Evolutionary conservation across 1,140 invertebrate genomes (phyloP), one percentile per base, ranked within the genome.

Genomic region (Zaprionus kolodkinae): DNA sequence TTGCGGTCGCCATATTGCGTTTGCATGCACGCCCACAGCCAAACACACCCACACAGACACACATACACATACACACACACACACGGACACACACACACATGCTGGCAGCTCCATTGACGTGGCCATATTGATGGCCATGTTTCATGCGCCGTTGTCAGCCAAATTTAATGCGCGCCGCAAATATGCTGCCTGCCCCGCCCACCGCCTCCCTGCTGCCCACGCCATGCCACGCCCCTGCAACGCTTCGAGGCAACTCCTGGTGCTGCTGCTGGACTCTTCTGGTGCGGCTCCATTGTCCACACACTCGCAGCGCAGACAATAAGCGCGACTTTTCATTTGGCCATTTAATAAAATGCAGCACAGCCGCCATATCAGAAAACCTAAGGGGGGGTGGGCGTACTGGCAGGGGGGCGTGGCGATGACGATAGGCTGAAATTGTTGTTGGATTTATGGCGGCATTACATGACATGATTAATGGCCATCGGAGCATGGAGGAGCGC

Each of bases 1-100:
- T 91, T 91, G 88, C 88, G 88, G 88, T 91, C 84, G 83, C 88
- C 88, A 91, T 91, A 91, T 91, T 91, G 84, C 88, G 88, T 91
- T 91, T 91, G 88, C 88, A 91, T 88, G 81, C 81, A 79, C 85
- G 81, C 85, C 86, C 81, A 88, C 81, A 88, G 72, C 64, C 79
- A 88, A 69, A 79, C 77, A 79, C 79, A 79, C 72, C 9, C 72
- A 38, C 61, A 62, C 54, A 61, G 36, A 54, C 50, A 50, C 45
- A 64, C 67, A 75, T 50, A 50, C 25, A 27, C 40, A 50, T 43
- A 55, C 60, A 38, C 27, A 59, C 50, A 61, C 36, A 56, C 60
- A 33, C 52, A 40, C 69, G 30, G 54, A 66, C 52, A 67, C 52
- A 35, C 40, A 40, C 65, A 68, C 48, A 68, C 48, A 54, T 38